A percentile compares a stretch with the other conserved stretches of the same genome.
phyloP scores from a whole-genome alignment of 2,113 vertebrate genomes.

The Globicephala melas region DNA sequence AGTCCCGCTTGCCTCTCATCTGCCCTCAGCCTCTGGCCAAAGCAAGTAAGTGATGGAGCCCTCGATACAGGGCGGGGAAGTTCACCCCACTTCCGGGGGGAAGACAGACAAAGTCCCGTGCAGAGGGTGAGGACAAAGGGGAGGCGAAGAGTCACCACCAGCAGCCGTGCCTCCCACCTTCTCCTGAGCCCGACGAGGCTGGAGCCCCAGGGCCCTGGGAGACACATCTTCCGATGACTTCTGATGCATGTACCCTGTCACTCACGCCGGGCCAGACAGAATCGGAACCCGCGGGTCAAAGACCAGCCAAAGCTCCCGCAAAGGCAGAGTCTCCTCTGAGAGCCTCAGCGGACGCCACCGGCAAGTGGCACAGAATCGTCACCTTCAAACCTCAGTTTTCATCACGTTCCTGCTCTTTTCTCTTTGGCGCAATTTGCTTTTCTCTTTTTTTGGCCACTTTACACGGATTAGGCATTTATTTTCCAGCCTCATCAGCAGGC shows the following conservation, averaged over 20 bases:
- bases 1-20: neutral
- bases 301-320: neutral
- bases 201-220: neutral
- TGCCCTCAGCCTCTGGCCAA: neutral
- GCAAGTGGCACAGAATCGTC: neutral
- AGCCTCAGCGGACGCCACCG: fast-evolving
- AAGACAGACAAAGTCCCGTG: neutral
- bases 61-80: fast-evolving
- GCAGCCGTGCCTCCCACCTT: neutral
- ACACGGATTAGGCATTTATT: neutral
- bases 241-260: fast-evolving
- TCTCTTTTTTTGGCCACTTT: neutral
- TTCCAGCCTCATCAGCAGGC: neutral
- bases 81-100: too few relatives aligned
- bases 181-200: neutral
- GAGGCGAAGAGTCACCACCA: too few relatives aligned
- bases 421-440: neutral
- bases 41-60: neutral
- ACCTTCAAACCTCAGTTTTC: neutral
- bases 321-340: neutral
- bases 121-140: neutral
- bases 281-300: fast-evolving
- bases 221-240: too few relatives aligned
- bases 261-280: fast-evolving
- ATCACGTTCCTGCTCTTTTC: neutral